Evolutionary conservation across 2,113 vertebrate species (phyloP), one percentile per base, ranked within the genome.

Genomic region (Upupa epops): DNA sequence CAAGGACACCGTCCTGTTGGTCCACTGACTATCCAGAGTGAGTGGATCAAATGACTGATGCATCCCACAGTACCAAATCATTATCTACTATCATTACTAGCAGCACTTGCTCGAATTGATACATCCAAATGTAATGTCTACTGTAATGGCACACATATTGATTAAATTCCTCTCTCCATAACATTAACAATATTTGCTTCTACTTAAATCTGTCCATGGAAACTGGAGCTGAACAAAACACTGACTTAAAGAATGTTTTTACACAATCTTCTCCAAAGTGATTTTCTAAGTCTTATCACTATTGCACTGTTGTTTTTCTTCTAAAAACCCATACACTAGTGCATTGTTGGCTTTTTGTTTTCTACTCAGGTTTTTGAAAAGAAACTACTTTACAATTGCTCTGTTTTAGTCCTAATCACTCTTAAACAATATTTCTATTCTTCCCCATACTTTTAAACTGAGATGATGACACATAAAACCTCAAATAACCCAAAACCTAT

Each of bases 181-280:
- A 56, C 79, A 34, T 24, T 73, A 88, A 65, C 78, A 65, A 79
- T 37, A 31, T 51, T 46, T 25, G 25, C 21, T 51, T 36, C 75
- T 28, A 45, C 69, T 95, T 37, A 49, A 87, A 79, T 89, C 81
- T 89, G 49, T 6, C 45, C 63, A 2, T 5, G 26, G 49, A 91
- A 82, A 64, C 46, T 28, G 68, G 21, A 89, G 85, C 78, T 85
- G 82, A 95, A 87, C 66, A 45, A 89, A 92, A 65, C 31, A n/a
- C 15, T 59, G 61, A 32, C n/a, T 78, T 42, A 9, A 18, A 59
- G n/a, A 75, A 72, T 4, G 24, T 7, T 81, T 73, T 63, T 68
- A 8, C 42, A 31, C 54, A 64, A 3, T 52, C 48, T 56, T 89
- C 84, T 59, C n/a, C 49, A 11, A 49, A 60, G 2, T 52, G 34